Evolutionary conservation across 2,113 vertebrate species (phyloP).

Genomic region (Tamias sibiricus): DNA sequence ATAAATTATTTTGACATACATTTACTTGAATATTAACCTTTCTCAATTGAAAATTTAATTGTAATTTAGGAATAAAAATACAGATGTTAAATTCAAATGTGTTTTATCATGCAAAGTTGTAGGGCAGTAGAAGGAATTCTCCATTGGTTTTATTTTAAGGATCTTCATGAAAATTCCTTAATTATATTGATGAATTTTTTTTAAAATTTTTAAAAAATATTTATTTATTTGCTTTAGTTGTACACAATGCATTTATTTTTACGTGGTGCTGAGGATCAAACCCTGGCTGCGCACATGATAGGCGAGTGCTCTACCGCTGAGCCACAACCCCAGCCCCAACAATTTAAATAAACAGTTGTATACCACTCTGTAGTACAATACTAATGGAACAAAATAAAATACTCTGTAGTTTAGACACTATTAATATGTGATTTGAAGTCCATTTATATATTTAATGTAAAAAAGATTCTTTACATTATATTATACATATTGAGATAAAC

Average conservation of each 20-base stretch:
- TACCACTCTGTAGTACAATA: too few species aligned
- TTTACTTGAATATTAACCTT: neutral
- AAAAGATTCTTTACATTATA: neutral
- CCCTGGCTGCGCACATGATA: too few species aligned
- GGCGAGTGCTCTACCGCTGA: too few species aligned
- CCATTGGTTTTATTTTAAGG: neutral
- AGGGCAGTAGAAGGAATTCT: too few species aligned
- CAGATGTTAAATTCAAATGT: neutral
- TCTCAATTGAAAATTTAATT: neutral
- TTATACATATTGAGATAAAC: neutral
- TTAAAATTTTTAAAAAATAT: too few species aligned
- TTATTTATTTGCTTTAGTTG: too few species aligned
- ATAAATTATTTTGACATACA: neutral
- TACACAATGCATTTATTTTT: too few species aligned
- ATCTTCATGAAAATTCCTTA: neutral
- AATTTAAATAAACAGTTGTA: neutral
- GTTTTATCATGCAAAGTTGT: neutral
- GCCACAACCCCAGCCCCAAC: too few species aligned
- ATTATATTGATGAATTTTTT: too few species aligned
- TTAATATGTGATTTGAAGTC: neutral
- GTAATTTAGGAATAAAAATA: neutral
- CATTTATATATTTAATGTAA: accelerated
- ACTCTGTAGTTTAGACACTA: too few species aligned
- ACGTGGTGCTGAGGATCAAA: too few species aligned
- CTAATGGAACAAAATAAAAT: neutral